Evolutionary conservation across 2,797 vertebrate genomes (phyloP).

Genomic region (Lophotriccus pileatus): DNA sequence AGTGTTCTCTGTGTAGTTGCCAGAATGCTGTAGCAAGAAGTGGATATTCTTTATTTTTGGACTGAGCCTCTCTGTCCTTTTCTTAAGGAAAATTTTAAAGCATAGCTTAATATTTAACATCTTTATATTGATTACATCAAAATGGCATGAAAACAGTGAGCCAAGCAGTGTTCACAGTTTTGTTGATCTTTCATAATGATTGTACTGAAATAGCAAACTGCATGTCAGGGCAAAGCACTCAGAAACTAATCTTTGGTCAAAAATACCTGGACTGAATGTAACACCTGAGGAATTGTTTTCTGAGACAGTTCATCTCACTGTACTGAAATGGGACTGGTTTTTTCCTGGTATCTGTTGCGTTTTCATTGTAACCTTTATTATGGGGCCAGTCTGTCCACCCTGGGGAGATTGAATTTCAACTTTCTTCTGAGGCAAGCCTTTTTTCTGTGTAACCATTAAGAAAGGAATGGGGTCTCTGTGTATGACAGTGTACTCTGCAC

Average conservation of each 20-base stretch:
- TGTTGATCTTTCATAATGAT: not conserved
- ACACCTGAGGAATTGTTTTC: not conserved
- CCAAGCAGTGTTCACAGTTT: not conserved
- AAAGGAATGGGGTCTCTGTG: accelerated
- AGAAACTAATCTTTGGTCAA: not conserved
- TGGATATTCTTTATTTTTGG: not conserved
- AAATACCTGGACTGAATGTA: not conserved
- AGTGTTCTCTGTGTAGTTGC: not conserved
- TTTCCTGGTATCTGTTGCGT: not conserved
- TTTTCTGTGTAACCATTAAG: not conserved
- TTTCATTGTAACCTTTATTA: not conserved
- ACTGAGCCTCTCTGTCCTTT: not conserved
- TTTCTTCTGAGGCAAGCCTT: not conserved
- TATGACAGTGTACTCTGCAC: not conserved
- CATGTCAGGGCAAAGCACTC: not conserved
- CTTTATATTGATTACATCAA: not conserved
- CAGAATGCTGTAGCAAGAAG: not conserved
- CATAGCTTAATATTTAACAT: not conserved
- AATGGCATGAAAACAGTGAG: not conserved
- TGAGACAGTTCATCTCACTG: accelerated
- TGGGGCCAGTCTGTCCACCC: not conserved
- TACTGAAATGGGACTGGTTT: not conserved
- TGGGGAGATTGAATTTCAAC: not conserved
- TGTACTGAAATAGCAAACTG: not conserved
- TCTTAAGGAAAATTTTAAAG: not conserved